Percentiles rank a stretch among this genome's conserved stretches.
phyloP scores from a whole-genome alignment of 2,888 invertebrate species.

The Amphipyra berbera region DNA sequence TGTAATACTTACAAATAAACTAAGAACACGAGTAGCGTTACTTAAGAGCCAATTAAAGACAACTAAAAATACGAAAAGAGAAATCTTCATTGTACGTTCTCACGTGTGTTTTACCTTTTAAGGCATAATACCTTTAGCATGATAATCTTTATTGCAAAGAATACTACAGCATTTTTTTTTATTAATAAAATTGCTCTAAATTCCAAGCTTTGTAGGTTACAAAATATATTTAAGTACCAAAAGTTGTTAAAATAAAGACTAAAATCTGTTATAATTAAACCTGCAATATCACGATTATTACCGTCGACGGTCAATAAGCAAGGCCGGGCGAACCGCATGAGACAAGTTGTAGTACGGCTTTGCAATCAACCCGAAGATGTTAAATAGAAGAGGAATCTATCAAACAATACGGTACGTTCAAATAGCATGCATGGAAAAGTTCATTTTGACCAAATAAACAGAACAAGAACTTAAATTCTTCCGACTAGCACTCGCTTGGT shows the following conservation, averaged over 20 bases:
- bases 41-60: conserved; percentile 16
- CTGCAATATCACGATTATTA: conserved; percentile 1
- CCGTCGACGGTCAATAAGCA: not conserved
- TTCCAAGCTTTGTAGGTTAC: conserved; percentile 32
- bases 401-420: conserved; percentile 2
- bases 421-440: no score
- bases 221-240: conserved; percentile 3
- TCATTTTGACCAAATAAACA: no score
- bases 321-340: conserved; percentile 31
- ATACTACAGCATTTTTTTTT: conserved; percentile 14
- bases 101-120: conserved; percentile 14
- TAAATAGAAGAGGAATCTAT: not conserved
- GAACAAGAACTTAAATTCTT: no score
- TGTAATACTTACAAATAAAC: not conserved
- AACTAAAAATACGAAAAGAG: not conserved
- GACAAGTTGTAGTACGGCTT: conserved; percentile 32
- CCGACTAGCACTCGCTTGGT: no score
- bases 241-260: conserved; percentile 20
- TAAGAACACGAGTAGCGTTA: not conserved
- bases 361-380: conserved; percentile 8
- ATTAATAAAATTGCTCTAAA: conserved; percentile 19
- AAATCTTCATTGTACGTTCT: not conserved
- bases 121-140: conserved; percentile 15
- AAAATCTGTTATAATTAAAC: conserved; percentile 27
- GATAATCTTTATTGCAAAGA: conserved; percentile 8